Evolutionary conservation across 1,140 invertebrate species (phyloP).

Genomic region (Tetramorium simillimum): DNA sequence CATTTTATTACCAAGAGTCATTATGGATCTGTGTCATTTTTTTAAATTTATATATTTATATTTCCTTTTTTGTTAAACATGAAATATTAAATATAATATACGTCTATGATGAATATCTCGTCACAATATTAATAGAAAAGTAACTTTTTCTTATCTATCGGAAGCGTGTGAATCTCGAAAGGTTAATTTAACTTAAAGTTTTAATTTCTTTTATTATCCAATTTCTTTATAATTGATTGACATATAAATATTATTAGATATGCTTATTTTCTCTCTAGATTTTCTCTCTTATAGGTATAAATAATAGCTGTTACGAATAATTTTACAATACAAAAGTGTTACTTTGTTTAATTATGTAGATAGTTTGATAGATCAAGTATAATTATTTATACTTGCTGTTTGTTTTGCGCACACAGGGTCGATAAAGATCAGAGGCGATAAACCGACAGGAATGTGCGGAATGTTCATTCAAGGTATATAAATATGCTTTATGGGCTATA

Average conservation of each 20-base stretch:
- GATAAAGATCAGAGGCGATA: conserved; percentile 58
- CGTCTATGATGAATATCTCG: not conserved
- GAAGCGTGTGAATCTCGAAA: not conserved
- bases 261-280: not conserved
- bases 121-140: not conserved
- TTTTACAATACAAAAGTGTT: not conserved
- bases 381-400: conserved; percentile 59
- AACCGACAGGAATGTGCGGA: conserved; percentile 58
- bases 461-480: conserved; percentile 62
- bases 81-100: not conserved
- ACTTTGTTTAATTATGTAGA: conserved; percentile 24
- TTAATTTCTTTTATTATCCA: not conserved
- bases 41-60: not conserved
- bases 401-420: conserved; percentile 54
- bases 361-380: conserved; percentile 35
- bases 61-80: not conserved
- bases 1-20: not conserved
- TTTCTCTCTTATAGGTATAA: not conserved
- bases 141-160: not conserved
- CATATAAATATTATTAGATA: conserved; percentile 3
- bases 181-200: not conserved
- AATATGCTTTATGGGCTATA: conserved; percentile 57
- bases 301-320: not conserved
- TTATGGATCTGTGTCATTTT: not conserved
- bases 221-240: not conserved